Evolutionary conservation across 2,113 vertebrate genomes (phyloP).

Genomic region (Baryphthengus martii): DNA sequence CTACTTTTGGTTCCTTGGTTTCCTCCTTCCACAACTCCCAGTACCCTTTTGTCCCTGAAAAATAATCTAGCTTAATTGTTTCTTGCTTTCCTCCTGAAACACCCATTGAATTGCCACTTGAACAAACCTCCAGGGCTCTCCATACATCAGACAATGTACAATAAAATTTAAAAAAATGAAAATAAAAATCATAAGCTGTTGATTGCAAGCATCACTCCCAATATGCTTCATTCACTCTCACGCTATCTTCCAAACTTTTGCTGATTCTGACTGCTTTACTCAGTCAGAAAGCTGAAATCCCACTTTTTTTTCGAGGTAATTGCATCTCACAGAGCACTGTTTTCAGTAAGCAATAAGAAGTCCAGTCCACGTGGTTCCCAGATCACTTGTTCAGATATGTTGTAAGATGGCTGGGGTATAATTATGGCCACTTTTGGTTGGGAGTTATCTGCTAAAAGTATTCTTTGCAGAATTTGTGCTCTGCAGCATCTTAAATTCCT

Average conservation of each 20-base stretch:
- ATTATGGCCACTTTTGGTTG: not conserved
- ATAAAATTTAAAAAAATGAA: not conserved
- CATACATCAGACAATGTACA: not conserved
- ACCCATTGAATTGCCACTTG: not conserved
- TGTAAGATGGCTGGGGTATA: not conserved
- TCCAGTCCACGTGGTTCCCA: not conserved
- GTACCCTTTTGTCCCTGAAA: not conserved
- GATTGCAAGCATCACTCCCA: not conserved
- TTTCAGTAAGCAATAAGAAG: not conserved
- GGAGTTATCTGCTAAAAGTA: not conserved
- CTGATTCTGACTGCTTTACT: not conserved
- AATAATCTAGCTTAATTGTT: not conserved
- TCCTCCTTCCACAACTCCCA: not conserved
- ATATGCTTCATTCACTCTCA: not conserved
- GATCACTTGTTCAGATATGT: not conserved
- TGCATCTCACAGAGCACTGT: not conserved
- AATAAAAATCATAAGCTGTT: not conserved
- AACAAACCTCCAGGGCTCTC: not conserved
- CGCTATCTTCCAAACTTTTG: rapidly evolving
- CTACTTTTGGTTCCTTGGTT: not conserved
- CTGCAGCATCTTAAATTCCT: not conserved
- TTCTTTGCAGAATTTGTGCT: not conserved
- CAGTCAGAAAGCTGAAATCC: not conserved
- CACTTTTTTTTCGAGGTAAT: not conserved
- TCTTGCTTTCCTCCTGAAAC: not conserved